Evolutionary conservation across 2,888 invertebrate genomes (phyloP).

Genomic region (Noctua janthina): DNA sequence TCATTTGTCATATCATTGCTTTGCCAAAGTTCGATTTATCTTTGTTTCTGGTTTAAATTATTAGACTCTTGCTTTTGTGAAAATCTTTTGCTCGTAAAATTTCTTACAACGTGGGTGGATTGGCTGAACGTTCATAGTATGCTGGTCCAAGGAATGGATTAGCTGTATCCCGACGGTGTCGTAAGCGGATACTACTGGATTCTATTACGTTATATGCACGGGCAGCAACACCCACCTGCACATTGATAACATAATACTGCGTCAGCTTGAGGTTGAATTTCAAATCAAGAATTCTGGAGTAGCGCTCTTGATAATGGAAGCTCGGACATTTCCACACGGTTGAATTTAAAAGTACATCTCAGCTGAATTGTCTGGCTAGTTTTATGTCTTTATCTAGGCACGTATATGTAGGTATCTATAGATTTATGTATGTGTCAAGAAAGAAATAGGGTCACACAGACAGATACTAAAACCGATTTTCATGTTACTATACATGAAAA

Average conservation of each 20-base stretch:
- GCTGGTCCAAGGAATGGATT: slow-evolving; percentile 33
- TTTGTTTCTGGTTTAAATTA: background rate
- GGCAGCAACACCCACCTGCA: slow-evolving; percentile 32
- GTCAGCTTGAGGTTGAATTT: slow-evolving; percentile 15
- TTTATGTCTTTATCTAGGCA: background rate
- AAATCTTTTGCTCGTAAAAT: slow-evolving; percentile 1
- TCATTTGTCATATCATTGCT: background rate
- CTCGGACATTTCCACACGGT: background rate
- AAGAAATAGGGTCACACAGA: no score
- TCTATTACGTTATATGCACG: slow-evolving; percentile 23
- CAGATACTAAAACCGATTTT: no score
- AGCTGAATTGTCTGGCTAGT: background rate
- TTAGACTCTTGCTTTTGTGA: background rate
- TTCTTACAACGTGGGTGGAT: background rate
- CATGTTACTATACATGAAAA: background rate
- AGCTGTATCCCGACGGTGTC: slow-evolving; percentile 21
- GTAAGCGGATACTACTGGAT: slow-evolving; percentile 21
- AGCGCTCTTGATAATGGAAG: slow-evolving; percentile 6
- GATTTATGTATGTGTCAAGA: no score
- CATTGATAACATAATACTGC: slow-evolving; percentile 35
- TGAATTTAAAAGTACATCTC: slow-evolving; percentile 11
- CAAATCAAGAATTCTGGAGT: slow-evolving; percentile 16
- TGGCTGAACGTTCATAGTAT: background rate
- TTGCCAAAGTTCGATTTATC: background rate
- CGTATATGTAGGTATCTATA: background rate